Conservation (phyloP, 2,113 vertebrate species). For the Diadophis punctatus region DNA sequence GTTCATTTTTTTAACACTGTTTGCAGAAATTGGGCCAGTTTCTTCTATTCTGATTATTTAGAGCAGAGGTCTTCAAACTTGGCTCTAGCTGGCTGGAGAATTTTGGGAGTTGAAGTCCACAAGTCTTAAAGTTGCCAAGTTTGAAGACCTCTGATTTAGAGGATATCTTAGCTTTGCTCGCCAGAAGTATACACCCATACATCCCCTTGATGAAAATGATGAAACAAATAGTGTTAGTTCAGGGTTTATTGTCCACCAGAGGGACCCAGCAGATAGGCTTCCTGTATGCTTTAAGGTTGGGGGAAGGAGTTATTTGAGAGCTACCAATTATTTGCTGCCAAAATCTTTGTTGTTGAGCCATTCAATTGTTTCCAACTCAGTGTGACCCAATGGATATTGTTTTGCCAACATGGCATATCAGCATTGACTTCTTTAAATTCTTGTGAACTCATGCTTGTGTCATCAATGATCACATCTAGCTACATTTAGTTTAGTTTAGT, state of each 20-base stretch:
- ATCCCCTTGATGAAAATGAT: neutral
- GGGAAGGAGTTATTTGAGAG: too few species aligned
- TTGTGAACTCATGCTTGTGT: neutral
- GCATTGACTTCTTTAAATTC: neutral
- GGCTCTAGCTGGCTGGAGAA: too few species aligned
- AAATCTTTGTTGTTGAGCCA: neutral
- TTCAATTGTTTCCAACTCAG: neutral
- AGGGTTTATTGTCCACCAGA: neutral
- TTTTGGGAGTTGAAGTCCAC: too few species aligned
- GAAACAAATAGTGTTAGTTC: neutral
- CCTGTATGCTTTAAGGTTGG: neutral
- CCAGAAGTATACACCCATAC: neutral
- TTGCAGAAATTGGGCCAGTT: neutral
- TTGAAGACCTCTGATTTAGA: too few species aligned
- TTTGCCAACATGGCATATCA: neutral
- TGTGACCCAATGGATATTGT: neutral
- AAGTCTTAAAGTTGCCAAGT: too few species aligned
- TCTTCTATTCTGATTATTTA: neutral
- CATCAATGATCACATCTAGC: neutral
- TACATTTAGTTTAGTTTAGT: neutral
- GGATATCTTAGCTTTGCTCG: neutral
- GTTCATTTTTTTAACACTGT: slow-evolving; percentile 5
- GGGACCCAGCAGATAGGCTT: neutral
- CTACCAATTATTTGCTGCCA: neutral
- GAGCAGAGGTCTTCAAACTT: too few species aligned